Base-by-base conservation (phyloP, 2,113 vertebrate species). In the Ophthalmotilapia sp. region DNA sequence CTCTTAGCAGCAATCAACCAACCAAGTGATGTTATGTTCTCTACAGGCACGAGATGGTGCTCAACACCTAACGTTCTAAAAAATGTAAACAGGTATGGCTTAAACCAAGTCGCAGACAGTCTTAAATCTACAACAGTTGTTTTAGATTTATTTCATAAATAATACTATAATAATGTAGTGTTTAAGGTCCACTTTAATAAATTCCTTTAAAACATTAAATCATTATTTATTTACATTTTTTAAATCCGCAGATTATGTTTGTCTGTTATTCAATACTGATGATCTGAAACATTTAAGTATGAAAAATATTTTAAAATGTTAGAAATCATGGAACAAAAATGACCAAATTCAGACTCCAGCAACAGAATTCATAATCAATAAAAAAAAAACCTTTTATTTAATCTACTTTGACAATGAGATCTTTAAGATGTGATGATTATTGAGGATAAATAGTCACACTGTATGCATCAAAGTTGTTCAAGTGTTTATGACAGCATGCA, bases 401-500 rank as follows among this genome's bases (percentile, higher is more conserved):
- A 40, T 42, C n/a, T 23, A 42, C 65, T 70, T 21, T 14, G 65
- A 45, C 13, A 45, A 29, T 73, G 68, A 73, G 40, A 45, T 45
- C 8, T 73, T 29, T 73, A 73, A 45, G 68, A 45, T 26, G 68
- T 45, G 40, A 73, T 73, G 68, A 73, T 73, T 14, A 73, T 73
- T 45, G 8, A 26, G 68, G 40, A 47, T 36, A 62, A 62, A 62
- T 33, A 62, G 58, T 62, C 58, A 75, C 21, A 47, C 15, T 75
- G 42, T 29, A 6, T 29, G 42, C 13, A 15, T 47, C 42, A 75
- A 75, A 29, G 23, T 29, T 29, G 23, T 47, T 75, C 9, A 47
- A 75, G 70, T 75, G 42, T 75, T 75, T 73, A 73, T 73, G 40
- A 45, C 21, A 26, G 40, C 8, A 73, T 73, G 68, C 21, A 73